Evolutionary conservation across 2,888 invertebrate species (phyloP), one percentile per base, ranked within the genome.

Genomic region (Papilio demoleus): DNA sequence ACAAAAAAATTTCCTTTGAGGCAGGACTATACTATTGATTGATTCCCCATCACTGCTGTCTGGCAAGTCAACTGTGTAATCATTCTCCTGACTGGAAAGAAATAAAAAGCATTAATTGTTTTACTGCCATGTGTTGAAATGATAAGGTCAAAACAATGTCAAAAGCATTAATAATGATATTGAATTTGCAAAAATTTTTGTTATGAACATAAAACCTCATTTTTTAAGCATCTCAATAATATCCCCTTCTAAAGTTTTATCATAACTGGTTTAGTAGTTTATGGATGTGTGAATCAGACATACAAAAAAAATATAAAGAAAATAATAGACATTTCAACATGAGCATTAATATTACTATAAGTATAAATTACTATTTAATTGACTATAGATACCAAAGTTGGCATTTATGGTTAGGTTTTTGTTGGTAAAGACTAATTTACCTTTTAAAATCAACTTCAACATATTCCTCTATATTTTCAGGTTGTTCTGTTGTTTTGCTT

Each of bases 11-110:
- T 81, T 87, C 47, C 85, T 76, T 74, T 89, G 88, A 34, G 90
- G 87, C 2, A 92, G 77, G 0, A 89, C 83, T 70, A 92, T 91
- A 73, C 92, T 92, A 42, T 73, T 77, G 22, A 92, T 85, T 12
- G 92, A 89, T 77, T 91, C 92, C 74, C 79, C 82, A 68, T 85
- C 89, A 73, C 92, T 91, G 74, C 87, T 91, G 9, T 91, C 90
- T 67, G 88, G 88, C 58, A 89, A 67, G 64, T 88, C 84, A 42
- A 87, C 38, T 4, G 85, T 81, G 65, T 78, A 78, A 62, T 83
- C 80, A 53, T 86, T 84, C 70, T 86, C 87, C 78, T 87, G 88
- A 70, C 89, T 88, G 80, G 34, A 85, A 87, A 47, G 31, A 69
- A 71, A 72, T 64, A 56, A 62, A 53, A 59, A 12, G 0, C 1